These are phyloP conservation scores for Hemistola chrysoprasaria DNA, from an alignment of 2,888 invertebrate species.

Conservation along the genomic window DNA sequence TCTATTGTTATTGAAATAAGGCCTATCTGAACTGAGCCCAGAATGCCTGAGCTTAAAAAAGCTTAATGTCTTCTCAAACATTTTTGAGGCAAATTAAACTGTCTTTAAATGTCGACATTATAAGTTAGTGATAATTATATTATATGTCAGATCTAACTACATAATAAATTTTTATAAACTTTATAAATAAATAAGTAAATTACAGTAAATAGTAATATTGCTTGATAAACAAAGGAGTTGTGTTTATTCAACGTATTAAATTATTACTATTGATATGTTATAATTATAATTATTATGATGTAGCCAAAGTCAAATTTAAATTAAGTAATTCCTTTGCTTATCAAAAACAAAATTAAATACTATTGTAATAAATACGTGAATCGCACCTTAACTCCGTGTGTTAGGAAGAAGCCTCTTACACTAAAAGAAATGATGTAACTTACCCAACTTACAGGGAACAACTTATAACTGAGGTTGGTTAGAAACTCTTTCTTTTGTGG, in stretches of 20 bases:
- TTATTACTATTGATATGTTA: no score
- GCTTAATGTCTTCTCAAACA: constrained; percentile 1
- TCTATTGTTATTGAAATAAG: constrained; percentile 10
- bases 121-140: constrained; percentile 6
- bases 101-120: background rate
- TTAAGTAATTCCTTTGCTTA: constrained; percentile 5
- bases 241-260: no score
- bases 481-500: constrained; percentile 91
- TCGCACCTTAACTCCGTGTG: constrained; percentile 46
- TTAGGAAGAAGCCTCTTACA: constrained; percentile 58
- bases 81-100: background rate
- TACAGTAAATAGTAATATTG: no score
- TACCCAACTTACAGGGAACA: constrained; percentile 92
- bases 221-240: no score
- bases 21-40: background rate
- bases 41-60: background rate
- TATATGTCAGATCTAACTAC: constrained; percentile 34
- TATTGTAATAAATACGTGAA: constrained; percentile 26
- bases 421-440: constrained; percentile 62
- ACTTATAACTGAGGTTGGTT: constrained; percentile 89
- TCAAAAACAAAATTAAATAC: no score
- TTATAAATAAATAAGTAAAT: no score
- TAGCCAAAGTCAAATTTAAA: no score
- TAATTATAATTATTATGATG: no score
- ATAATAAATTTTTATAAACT: no score